Conservation (phyloP, 2,113 vertebrate genomes). For the Phalacrocorax pelagicus region DNA sequence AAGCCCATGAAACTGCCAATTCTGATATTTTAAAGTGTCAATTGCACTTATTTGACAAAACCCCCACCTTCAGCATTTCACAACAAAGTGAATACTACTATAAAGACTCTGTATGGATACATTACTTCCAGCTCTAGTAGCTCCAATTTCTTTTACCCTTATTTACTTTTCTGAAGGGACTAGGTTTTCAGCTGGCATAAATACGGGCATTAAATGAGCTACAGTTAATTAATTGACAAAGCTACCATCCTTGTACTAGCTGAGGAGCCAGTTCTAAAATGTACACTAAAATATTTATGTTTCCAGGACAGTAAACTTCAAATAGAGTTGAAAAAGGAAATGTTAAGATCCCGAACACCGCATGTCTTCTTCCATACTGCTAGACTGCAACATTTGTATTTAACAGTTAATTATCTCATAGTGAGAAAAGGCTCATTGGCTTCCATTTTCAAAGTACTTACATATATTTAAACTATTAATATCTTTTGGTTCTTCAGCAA, state of each 20-base stretch:
- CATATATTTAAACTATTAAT: constrained; percentile 24
- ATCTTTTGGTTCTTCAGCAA: constrained; percentile 32
- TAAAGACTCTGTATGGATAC: background rate
- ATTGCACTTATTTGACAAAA: background rate
- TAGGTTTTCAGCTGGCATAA: background rate
- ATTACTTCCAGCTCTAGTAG: background rate
- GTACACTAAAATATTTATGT: background rate
- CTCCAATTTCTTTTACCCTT: background rate
- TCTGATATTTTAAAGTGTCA: background rate
- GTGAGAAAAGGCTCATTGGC: constrained; percentile 32
- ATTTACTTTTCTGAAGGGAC: background rate
- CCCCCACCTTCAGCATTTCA: background rate
- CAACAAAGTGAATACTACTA: background rate
- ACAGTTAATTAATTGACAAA: constrained; percentile 23
- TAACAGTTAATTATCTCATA: constrained; percentile 27
- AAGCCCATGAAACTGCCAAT: background rate
- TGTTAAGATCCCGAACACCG: background rate
- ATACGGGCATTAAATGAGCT: background rate
- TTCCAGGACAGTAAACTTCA: background rate
- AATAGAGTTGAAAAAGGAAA: background rate
- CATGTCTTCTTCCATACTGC: background rate
- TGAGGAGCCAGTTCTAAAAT: background rate
- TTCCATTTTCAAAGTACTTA: constrained; percentile 41
- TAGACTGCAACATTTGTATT: background rate
- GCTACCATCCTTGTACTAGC: background rate